Evolutionary conservation across 1,140 invertebrate species (phyloP).

Genomic region (Drosophila lacteicornis): DNA sequence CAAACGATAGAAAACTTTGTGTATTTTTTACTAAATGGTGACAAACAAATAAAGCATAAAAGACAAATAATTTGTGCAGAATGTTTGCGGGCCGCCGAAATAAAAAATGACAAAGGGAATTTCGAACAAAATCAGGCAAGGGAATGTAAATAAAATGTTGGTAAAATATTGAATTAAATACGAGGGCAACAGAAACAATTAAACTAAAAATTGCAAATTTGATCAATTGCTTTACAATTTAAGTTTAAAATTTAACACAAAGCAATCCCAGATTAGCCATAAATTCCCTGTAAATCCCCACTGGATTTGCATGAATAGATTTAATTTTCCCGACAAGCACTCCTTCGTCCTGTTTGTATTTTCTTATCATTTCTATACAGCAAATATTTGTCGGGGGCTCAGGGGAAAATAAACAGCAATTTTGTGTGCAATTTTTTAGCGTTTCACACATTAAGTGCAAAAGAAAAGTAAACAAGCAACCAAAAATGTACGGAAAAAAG

Average conservation of each 20-base stretch:
- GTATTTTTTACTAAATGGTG: conserved; percentile 21
- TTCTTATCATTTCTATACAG: conserved; percentile 18
- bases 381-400: conserved; percentile 14
- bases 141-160: background rate
- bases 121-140: background rate
- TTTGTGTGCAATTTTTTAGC: conserved; percentile 22
- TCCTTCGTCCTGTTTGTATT: conserved; percentile 17
- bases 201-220: background rate
- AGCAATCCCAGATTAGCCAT: conserved; percentile 7
- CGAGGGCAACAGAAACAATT: background rate
- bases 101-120: conserved; percentile 4
- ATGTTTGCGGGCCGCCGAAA: conserved; percentile 5
- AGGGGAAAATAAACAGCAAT: conserved; percentile 5
- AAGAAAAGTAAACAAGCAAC: background rate
- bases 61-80: conserved; percentile 10
- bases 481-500: conserved; percentile 1
- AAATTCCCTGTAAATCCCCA: background rate
- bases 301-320: conserved; percentile 14
- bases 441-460: conserved; percentile 36
- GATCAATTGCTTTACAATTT: background rate
- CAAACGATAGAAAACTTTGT: conserved; percentile 37
- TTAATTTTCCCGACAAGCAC: background rate
- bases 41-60: conserved; percentile 28
- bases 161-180: background rate
- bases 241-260: background rate